Evolutionary conservation across 2,888 invertebrate genomes (phyloP).

Genomic region (Spodoptera littoralis): DNA sequence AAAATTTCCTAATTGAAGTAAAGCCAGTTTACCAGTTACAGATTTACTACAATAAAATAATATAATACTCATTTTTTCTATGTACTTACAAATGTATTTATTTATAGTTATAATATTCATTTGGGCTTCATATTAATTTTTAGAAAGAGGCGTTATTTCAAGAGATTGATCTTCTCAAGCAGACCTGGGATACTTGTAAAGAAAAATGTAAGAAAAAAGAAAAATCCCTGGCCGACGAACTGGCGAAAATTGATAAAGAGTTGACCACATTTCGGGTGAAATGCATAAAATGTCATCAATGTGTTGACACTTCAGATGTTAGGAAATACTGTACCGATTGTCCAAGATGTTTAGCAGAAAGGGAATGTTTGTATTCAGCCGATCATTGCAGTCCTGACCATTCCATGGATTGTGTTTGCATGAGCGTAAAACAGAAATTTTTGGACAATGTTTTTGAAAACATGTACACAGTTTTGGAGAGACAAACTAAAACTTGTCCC

Average conservation of each 20-base stretch:
- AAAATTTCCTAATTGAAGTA: too few species aligned
- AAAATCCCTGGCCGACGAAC: constrained; percentile 65
- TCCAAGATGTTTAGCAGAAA: constrained; percentile 71
- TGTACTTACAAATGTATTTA: too few species aligned
- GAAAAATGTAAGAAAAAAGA: constrained; percentile 75
- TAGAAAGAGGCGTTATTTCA: constrained; percentile 72
- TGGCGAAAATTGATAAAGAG: constrained; percentile 66
- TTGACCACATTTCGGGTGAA: constrained; percentile 63
- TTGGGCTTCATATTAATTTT: constrained; percentile 23
- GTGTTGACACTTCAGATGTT: constrained; percentile 72
- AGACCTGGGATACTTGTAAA: constrained; percentile 69
- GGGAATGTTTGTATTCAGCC: constrained; percentile 68
- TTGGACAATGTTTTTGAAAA: constrained; percentile 83
- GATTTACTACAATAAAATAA: too few species aligned
- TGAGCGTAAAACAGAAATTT: constrained; percentile 75
- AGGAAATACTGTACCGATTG: constrained; percentile 78
- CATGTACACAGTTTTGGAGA: constrained; percentile 80
- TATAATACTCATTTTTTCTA: too few species aligned
- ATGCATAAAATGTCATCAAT: constrained; percentile 73
- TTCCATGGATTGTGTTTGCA: constrained; percentile 76
- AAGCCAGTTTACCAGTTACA: too few species aligned
- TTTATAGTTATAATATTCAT: constrained; percentile 20
- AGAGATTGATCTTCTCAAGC: constrained; percentile 73
- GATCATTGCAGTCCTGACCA: constrained; percentile 69
- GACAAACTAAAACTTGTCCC: constrained; percentile 65